Conservation (phyloP, 2,797 vertebrate genomes). For the Dendrocincla tyrannina region DNA sequence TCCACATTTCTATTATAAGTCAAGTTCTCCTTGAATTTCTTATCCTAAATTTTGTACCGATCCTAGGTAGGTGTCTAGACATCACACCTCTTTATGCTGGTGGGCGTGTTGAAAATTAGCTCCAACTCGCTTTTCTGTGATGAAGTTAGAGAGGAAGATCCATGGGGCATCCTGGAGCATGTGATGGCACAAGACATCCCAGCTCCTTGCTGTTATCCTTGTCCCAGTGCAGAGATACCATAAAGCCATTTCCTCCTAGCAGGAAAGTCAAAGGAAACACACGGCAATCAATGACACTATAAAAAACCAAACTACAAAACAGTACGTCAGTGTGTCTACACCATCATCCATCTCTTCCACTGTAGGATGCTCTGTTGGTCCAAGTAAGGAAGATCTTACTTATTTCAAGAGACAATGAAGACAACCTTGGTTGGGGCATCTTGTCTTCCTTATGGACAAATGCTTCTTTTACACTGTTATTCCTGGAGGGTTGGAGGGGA, state of each 20-base stretch:
- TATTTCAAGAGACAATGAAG: background rate
- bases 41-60: background rate
- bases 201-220: background rate
- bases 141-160: background rate
- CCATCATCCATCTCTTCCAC: background rate
- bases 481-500: background rate
- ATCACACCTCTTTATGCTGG: background rate
- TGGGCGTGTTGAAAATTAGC: background rate
- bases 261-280: background rate
- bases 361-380: background rate
- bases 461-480: background rate
- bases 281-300: background rate
- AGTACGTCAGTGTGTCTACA: rapidly evolving
- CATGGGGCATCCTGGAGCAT: rapidly evolving
- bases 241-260: background rate
- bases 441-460: background rate
- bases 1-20: slow-evolving; percentile 26
- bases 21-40: slow-evolving; percentile 7
- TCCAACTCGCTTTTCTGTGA: background rate
- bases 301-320: background rate
- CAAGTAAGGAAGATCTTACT: background rate
- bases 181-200: background rate
- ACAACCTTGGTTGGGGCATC: rapidly evolving
- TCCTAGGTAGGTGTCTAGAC: slow-evolving; percentile 10
- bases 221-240: background rate